phyloP scores from a whole-genome alignment of 2,888 invertebrate genomes.

The Idaea biselata region DNA sequence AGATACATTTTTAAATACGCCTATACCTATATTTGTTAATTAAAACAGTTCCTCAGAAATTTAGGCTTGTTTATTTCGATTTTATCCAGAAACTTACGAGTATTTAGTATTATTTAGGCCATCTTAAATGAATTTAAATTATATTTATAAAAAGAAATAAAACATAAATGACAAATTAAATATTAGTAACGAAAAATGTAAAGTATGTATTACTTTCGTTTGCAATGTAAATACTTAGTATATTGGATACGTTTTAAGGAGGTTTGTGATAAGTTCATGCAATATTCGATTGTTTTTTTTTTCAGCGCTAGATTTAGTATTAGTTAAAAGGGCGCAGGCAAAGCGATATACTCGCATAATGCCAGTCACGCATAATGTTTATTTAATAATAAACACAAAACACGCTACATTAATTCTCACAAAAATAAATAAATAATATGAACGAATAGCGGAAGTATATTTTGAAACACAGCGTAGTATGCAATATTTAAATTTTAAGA shows the following conservation, averaged over 20 bases:
- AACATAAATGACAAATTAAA: conserved; percentile 73
- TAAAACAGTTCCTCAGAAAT: conserved; percentile 37
- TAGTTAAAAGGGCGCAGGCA: background rate
- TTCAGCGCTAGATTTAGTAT: conserved; percentile 55
- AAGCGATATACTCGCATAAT: background rate
- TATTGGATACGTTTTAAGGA: conserved; percentile 48
- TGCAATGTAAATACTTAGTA: conserved; percentile 75
- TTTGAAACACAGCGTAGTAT: no score
- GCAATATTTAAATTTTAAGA: no score
- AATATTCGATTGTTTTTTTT: conserved; percentile 57
- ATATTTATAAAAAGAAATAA: conserved; percentile 60
- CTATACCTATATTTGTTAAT: conserved; percentile 20
- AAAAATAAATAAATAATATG: background rate
- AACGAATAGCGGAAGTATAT: no score
- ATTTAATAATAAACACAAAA: conserved; percentile 18
- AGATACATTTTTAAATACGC: no score
- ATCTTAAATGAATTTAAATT: conserved; percentile 71
- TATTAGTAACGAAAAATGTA: conserved; percentile 62
- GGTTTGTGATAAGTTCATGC: conserved; percentile 72
- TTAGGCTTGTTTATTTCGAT: conserved; percentile 29
- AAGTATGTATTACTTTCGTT: conserved; percentile 65
- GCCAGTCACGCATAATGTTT: conserved; percentile 34
- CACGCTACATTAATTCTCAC: background rate
- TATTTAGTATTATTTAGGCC: conserved; percentile 71
- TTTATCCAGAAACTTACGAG: conserved; percentile 37